These are phyloP conservation scores for Meliscaeva auricollis DNA, from an alignment of 2,888 invertebrate genomes.

Conservation along the genomic window DNA sequence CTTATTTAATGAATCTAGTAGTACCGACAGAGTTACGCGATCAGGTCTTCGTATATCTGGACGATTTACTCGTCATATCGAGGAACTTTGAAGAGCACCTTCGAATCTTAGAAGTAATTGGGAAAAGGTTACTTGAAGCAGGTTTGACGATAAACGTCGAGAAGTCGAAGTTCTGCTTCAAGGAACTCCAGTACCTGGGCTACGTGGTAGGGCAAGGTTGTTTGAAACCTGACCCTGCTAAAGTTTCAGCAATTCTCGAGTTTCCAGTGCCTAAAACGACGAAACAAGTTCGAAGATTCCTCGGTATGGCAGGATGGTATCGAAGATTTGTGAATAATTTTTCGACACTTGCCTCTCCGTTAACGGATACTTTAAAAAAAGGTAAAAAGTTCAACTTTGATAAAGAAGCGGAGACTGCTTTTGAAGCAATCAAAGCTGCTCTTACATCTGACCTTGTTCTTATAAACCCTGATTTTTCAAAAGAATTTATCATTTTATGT, in stretches of 20 bases:
- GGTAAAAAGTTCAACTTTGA: background rate
- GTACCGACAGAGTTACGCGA: background rate
- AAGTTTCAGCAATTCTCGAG: constrained; percentile 19
- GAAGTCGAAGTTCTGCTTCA: no score
- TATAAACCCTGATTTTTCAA: constrained; percentile 55
- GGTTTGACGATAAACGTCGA: no score
- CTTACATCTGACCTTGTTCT: background rate
- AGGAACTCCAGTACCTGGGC: no score
- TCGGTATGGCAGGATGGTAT: constrained; percentile 9
- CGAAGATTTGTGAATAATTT: background rate
- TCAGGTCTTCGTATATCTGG: constrained; percentile 2
- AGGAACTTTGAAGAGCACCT: constrained; percentile 5
- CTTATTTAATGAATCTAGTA: background rate
- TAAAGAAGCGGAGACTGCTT: background rate
- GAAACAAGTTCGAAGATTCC: background rate
- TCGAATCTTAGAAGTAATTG: background rate
- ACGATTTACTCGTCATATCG: constrained; percentile 4
- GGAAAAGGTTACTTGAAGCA: no score
- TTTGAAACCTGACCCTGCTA: constrained; percentile 27
- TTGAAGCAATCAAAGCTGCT: background rate
- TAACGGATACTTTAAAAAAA: constrained; percentile 49
- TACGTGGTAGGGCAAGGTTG: constrained; percentile 58
- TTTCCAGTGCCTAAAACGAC: background rate
- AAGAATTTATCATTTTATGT: constrained; percentile 20
- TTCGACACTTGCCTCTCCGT: constrained; percentile 59